These are phyloP conservation scores for Elysia chlorotica DNA, from an alignment of 1,140 invertebrate genomes.

Conservation along the genomic window DNA sequence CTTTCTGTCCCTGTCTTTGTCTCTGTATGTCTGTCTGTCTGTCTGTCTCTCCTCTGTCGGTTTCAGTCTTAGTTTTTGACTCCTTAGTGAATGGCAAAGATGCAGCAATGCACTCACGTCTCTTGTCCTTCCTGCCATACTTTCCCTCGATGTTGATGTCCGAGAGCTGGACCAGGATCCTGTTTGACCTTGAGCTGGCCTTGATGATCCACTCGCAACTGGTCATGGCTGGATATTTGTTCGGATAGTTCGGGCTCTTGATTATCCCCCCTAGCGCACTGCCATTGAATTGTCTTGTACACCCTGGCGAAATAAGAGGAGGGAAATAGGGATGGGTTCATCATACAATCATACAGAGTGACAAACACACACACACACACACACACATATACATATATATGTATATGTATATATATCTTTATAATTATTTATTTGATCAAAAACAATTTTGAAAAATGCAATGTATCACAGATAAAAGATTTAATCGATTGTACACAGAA, in stretches of 20 bases:
- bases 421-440: neutral
- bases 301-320: too few species aligned
- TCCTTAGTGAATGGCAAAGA: too few species aligned
- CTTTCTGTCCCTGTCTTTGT: too few species aligned
- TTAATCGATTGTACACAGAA: too few species aligned
- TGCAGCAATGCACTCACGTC: neutral
- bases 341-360: neutral
- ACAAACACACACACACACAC: neutral
- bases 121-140: neutral
- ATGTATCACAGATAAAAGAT: too few species aligned
- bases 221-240: conserved; percentile 55
- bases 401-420: neutral
- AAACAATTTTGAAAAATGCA: too few species aligned
- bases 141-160: conserved; percentile 38
- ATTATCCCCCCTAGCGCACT: conserved; percentile 57
- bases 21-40: too few species aligned
- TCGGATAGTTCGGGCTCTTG: conserved; percentile 61
- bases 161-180: conserved; percentile 36
- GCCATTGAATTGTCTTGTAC: too few species aligned
- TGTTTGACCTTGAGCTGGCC: conserved; percentile 35
- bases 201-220: conserved; percentile 61
- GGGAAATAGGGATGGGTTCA: too few species aligned
- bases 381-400: neutral
- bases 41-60: too few species aligned
- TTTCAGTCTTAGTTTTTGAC: too few species aligned